Conservation (phyloP, 2,113 vertebrate species). For the Choloepus hoffmanni region DNA sequence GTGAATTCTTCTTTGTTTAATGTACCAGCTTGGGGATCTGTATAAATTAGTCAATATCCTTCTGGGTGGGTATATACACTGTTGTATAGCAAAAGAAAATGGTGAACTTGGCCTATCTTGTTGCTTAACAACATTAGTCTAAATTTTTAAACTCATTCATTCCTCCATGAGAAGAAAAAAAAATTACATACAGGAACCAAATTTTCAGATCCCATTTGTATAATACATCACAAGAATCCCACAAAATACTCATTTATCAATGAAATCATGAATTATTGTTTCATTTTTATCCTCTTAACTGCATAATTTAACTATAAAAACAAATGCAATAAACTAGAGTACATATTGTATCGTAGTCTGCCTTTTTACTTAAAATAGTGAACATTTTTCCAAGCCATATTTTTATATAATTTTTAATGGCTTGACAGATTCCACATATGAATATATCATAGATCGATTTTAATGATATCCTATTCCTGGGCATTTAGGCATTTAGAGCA, state of each 20-base stretch:
- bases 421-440: background rate
- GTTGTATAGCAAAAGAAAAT: conserved; percentile 4
- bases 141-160: conserved; percentile 30
- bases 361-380: conserved; percentile 27
- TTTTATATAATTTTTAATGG: conserved; percentile 4
- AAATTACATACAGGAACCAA: background rate
- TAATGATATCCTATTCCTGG: background rate
- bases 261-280: background rate
- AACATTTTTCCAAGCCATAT: background rate
- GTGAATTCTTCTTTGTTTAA: too few species aligned
- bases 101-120: background rate
- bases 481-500: background rate
- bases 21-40: background rate
- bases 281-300: background rate
- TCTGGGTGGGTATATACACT: background rate
- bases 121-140: background rate
- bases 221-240: conserved; percentile 38
- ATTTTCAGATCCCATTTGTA: conserved; percentile 42
- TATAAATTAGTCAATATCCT: background rate
- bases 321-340: background rate
- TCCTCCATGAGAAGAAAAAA: background rate
- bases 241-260: background rate
- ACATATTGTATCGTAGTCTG: background rate
- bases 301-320: conserved; percentile 27
- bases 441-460: background rate